Base-by-base conservation (phyloP, 2,797 vertebrate species). In the Meriones psammophilus region DNA sequence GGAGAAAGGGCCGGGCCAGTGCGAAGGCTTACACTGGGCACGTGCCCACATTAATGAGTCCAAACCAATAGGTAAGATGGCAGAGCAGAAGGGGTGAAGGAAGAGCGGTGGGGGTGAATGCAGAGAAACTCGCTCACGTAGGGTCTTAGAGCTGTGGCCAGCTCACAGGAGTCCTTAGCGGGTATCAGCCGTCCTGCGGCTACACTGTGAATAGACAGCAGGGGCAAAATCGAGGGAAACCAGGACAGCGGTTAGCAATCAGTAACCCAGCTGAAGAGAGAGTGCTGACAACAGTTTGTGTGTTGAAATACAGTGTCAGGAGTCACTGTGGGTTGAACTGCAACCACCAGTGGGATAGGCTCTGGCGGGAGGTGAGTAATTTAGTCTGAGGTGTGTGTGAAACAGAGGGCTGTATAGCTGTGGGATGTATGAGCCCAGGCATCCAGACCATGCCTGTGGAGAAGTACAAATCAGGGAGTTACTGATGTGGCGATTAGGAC, bases 1-100 rank as follows among this genome's bases (percentile, higher is more conserved):
- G 42, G 64, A 69, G 76, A 58, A 84, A 68, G 56, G 24, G 8
- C 64, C 12, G 56, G 24, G 13, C 64, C 15, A 6, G 8, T 18
- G 56, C 54, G 54, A 56, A 90, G 74, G 26, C 56, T 83, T 86
- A 36, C 22, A 62, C 33, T 50, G 39, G 62, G 77, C 46, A 4
- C 22, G 10, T 12, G 1, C 39, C 18, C 7, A 71, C 71, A 22
- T 50, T n/a, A 56, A 39, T 36, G 60, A 92, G 68, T 50, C 10
- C 62, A 60, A 91, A 54, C 83, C n/a, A 66, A 80, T 17, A 69
- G 26, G 2, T 7, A 28, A 56, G 77, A 17, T 0, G n/a, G 68
- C 71, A 66, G 60, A 95, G 92, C 26, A 80, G 91, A 28, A 88
- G 66, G 50, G 68, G 54, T 54, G 92, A 91, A 62, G 15, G 36